Conservation (phyloP, 1,140 invertebrate species). For the Pseudomyrmex flavicornis region DNA sequence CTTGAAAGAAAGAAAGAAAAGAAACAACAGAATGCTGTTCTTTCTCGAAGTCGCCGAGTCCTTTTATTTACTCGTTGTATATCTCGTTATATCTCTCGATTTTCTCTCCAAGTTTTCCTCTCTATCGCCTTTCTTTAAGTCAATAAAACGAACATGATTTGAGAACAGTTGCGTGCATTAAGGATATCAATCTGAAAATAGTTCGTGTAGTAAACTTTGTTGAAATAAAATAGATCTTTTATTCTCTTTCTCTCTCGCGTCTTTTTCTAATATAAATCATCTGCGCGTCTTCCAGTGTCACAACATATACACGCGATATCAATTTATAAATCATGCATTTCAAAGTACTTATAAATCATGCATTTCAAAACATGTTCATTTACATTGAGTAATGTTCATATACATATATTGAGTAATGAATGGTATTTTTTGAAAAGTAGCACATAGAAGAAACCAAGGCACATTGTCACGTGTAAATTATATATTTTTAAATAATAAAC, state of each 20-base stretch:
- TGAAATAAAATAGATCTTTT: slow-evolving; percentile 36
- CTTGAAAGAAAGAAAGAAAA: background rate
- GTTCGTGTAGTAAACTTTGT: slow-evolving; percentile 28
- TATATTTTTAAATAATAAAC: too few relatives aligned
- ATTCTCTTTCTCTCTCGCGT: background rate
- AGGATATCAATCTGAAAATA: slow-evolving; percentile 41
- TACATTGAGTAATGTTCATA: too few relatives aligned
- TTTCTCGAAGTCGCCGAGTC: slow-evolving; percentile 15
- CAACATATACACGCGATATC: background rate
- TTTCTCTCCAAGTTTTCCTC: background rate
- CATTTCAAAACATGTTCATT: too few relatives aligned
- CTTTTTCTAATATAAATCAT: background rate
- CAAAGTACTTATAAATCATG: background rate
- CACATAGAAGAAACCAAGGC: too few relatives aligned
- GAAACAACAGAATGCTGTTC: slow-evolving; percentile 39
- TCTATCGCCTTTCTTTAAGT: slow-evolving; percentile 26
- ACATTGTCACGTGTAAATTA: too few relatives aligned
- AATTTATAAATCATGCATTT: background rate
- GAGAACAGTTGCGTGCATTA: slow-evolving; percentile 50
- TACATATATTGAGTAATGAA: too few relatives aligned
- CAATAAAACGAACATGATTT: slow-evolving; percentile 53
- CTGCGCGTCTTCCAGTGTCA: background rate
- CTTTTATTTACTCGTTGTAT: slow-evolving; percentile 55
- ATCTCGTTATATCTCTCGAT: slow-evolving; percentile 12
- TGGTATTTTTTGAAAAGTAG: too few relatives aligned